phyloP scores from a whole-genome alignment of 2,888 invertebrate species.

The Athetis lepigone region DNA sequence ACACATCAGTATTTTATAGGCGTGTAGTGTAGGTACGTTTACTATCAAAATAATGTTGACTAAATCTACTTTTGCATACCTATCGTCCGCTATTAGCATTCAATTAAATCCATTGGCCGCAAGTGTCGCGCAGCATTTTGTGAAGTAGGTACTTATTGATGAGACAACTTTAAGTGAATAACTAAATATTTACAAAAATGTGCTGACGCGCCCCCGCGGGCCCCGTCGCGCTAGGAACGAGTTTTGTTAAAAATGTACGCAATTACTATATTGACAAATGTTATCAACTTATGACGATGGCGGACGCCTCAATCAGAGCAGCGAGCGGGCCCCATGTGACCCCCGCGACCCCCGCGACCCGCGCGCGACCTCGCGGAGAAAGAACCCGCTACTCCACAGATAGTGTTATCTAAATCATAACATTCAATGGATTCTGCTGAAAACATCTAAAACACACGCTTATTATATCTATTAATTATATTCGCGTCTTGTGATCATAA shows the following conservation, averaged over 20 bases:
- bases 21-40: background rate
- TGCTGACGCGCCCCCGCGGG: slow-evolving; percentile 1
- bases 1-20: background rate
- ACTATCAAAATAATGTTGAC: slow-evolving; percentile 13
- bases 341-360: slow-evolving; percentile 28
- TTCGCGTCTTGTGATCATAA: background rate
- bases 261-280: slow-evolving; percentile 10
- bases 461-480: background rate
- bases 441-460: slow-evolving; percentile 34
- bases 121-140: slow-evolving; percentile 14
- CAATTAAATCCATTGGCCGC: slow-evolving; percentile 41
- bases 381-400: slow-evolving; percentile 61
- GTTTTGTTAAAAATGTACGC: slow-evolving; percentile 8
- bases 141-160: slow-evolving; percentile 28
- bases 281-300: slow-evolving; percentile 11
- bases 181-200: slow-evolving; percentile 17
- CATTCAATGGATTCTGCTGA: slow-evolving; percentile 45
- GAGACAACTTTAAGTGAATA: slow-evolving; percentile 7
- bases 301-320: slow-evolving; percentile 39
- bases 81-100: slow-evolving; percentile 31
- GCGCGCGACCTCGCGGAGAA: slow-evolving; percentile 50
- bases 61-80: slow-evolving; percentile 13
- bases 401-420: slow-evolving; percentile 62
- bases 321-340: slow-evolving; percentile 30
- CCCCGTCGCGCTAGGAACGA: background rate